Conservation (phyloP, 2,797 vertebrate species). For the Acanthis flammea region DNA sequence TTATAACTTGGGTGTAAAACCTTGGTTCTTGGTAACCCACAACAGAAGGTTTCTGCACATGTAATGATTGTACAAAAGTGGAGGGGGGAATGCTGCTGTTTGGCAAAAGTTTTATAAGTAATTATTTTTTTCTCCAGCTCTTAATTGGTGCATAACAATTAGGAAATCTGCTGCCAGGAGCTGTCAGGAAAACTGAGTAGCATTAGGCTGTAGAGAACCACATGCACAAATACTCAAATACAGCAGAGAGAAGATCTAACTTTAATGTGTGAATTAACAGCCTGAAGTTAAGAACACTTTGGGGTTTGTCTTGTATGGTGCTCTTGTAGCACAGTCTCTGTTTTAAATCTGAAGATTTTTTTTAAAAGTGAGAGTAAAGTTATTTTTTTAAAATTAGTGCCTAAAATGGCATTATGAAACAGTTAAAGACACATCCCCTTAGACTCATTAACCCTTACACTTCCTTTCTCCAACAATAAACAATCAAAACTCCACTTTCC, state of each 20-base stretch:
- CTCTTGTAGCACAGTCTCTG: neutral
- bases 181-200: neutral
- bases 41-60: neutral
- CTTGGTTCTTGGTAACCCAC: neutral
- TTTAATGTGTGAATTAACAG: neutral
- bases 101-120: neutral
- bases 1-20: neutral
- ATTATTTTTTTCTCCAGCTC: neutral
- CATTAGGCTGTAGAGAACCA: neutral
- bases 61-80: neutral
- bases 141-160: neutral
- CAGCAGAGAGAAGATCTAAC: neutral
- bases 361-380: neutral
- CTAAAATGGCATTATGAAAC: neutral
- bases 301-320: neutral
- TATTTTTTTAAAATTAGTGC: neutral
- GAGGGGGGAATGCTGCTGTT: fast-evolving
- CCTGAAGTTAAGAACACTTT: neutral
- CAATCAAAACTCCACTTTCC: neutral
- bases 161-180: neutral
- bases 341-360: neutral
- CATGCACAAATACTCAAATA: neutral
- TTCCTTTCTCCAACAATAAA: neutral
- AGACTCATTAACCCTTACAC: neutral
- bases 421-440: neutral